Evolutionary conservation across 2,113 vertebrate species (phyloP).

Genomic region (Pao palembangensis): DNA sequence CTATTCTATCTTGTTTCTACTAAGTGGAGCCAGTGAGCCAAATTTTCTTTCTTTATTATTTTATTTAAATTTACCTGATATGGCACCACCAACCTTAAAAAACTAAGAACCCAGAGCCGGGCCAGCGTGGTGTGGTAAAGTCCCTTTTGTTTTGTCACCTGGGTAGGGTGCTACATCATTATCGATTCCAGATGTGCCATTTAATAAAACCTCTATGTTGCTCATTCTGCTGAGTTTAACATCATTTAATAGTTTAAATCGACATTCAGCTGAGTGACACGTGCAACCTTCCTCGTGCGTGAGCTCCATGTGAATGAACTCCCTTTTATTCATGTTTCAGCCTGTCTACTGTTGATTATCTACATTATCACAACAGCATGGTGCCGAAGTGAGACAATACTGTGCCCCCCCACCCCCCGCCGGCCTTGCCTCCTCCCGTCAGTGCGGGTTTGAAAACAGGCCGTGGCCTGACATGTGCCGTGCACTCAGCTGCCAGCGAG

Average conservation of each 20-base stretch:
- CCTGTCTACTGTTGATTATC: too few relatives aligned
- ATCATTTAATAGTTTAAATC: too few relatives aligned
- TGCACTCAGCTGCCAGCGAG: constrained; percentile 44
- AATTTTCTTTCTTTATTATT: not conserved
- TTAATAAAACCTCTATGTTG: too few relatives aligned
- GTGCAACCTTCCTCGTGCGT: too few relatives aligned
- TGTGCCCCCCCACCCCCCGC: constrained; percentile 5
- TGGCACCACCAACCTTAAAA: not conserved
- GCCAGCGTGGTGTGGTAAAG: not conserved
- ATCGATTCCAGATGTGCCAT: too few relatives aligned
- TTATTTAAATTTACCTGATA: not conserved
- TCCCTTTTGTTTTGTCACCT: not conserved
- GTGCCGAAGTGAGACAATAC: constrained; percentile 52
- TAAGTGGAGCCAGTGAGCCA: not conserved
- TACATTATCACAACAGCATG: constrained; percentile 17
- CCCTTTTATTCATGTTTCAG: too few relatives aligned
- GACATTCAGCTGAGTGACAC: too few relatives aligned
- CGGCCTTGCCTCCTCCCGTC: not conserved
- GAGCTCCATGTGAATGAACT: too few relatives aligned
- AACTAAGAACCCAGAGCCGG: not conserved
- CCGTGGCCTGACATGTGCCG: constrained; percentile 42
- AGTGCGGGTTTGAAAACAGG: not conserved
- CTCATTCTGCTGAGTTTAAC: too few relatives aligned
- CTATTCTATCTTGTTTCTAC: not conserved
- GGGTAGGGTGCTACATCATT: not conserved